Base-by-base conservation (phyloP, 2,113 vertebrate genomes). In the Casuarius casuarius region DNA sequence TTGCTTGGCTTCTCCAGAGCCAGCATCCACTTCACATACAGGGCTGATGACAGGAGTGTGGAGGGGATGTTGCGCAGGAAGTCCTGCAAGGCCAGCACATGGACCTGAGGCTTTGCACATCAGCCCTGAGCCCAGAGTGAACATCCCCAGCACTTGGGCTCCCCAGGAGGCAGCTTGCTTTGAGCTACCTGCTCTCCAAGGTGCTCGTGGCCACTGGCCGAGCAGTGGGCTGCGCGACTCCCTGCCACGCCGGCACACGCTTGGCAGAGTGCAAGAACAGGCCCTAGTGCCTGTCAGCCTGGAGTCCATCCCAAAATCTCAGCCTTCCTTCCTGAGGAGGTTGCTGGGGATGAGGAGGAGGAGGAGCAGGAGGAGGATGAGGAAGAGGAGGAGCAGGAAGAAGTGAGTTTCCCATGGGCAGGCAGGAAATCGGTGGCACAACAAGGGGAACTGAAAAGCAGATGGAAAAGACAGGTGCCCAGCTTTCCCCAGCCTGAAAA, bases 31-130 rank as follows among this genome's bases (percentile, higher is more conserved):
- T 28, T 56, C 7, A 9, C 54, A 61, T 98, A 99, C 62, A 98
- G 97, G 33, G 98, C 97, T 29, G 98, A 98, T 38, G 98, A 97
- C 52, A 99, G 97, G n/a, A 99, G 97, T 85, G 98, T 98, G 74
- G 95, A 96, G 9, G 99, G 99, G 90, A 99, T 98, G 3, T 98
- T 98, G 62, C 98, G 97, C 54, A 99, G 98, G 92, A 99, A 99
- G 91, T 98, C 98, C 99, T 99, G 96, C 40, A 90, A 93, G 72
- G 26, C 38, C 62, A 67, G 31, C 17, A 38, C 21, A 7, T 21
- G 12, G 5, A 1, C 12, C 25, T 86, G 22, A 58, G 31, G 31
- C 44, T 42, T 7, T 70, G 14, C 35, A 31, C 38, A 56, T 38
- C 54, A 35, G 26, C n/a, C 26, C 29, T 38, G 38, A 58, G 28